Conservation (phyloP, 1,140 invertebrate species). For the Sipha flava region DNA sequence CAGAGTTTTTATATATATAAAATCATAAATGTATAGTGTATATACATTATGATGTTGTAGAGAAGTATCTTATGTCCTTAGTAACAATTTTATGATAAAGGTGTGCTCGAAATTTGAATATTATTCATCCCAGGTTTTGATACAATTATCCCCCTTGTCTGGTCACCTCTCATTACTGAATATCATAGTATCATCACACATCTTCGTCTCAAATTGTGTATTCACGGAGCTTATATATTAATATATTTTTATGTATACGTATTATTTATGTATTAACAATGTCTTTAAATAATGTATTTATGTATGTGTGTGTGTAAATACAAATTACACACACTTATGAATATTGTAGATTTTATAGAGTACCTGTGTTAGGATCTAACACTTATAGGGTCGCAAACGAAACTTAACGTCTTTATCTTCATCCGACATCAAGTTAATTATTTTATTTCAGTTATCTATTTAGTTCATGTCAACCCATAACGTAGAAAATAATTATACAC, state of each 20-base stretch:
- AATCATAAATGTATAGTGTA: background rate
- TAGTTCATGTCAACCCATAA: background rate
- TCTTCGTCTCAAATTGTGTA: background rate
- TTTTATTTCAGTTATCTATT: background rate
- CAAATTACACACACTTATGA: too few species aligned
- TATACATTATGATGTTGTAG: background rate
- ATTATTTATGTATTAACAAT: too few species aligned
- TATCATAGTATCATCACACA: background rate
- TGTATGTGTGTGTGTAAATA: too few species aligned
- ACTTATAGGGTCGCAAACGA: background rate
- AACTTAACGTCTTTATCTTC: background rate
- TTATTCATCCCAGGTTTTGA: background rate
- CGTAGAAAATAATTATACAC: slow-evolving; percentile 41
- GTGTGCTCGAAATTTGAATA: background rate
- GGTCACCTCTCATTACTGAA: background rate
- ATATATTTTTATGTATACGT: background rate
- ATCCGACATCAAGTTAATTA: background rate
- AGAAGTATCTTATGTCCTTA: background rate
- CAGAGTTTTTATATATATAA: background rate
- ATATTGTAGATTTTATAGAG: background rate
- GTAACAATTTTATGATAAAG: background rate
- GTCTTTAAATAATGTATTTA: too few species aligned
- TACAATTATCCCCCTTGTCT: background rate
- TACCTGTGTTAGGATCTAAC: background rate
- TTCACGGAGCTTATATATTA: background rate